Evolutionary conservation across 2,888 invertebrate species (phyloP).

Genomic region (Mechanitis messenoides): DNA sequence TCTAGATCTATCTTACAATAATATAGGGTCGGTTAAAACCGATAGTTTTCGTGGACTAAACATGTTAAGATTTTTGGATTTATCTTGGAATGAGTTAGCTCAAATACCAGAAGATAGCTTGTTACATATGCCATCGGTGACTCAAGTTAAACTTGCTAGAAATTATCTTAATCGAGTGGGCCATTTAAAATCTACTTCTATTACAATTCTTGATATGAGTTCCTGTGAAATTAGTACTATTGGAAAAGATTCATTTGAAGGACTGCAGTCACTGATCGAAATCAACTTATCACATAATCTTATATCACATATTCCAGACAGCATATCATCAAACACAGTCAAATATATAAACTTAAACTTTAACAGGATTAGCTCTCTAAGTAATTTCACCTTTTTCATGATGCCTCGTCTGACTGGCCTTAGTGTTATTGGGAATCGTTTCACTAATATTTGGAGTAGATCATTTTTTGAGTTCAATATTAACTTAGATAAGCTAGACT

Average conservation of each 20-base stretch:
- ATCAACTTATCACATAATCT: conserved; percentile 82
- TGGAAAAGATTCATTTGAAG: conserved; percentile 74
- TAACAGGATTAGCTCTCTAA: conserved; percentile 78
- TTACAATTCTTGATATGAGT: conserved; percentile 78
- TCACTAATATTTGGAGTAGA: conserved; percentile 78
- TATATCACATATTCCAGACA: conserved; percentile 77
- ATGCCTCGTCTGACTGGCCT: conserved; percentile 78
- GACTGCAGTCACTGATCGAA: conserved; percentile 75
- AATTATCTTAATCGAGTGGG: conserved; percentile 79
- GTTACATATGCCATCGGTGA: conserved; percentile 76
- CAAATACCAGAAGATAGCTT: conserved; percentile 77
- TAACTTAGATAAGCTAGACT: conserved; percentile 75
- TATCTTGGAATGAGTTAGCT: conserved; percentile 82
- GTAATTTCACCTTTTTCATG: conserved; percentile 78
- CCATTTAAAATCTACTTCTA: conserved; percentile 75
- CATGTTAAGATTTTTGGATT: conserved; percentile 77
- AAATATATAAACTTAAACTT: conserved; percentile 77
- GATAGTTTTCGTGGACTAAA: conserved; percentile 78
- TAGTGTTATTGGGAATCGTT: conserved; percentile 82
- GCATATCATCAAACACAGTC: conserved; percentile 78
- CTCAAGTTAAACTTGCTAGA: conserved; percentile 78
- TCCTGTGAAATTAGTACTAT: conserved; percentile 80
- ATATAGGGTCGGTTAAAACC: conserved; percentile 76
- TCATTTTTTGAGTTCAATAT: conserved; percentile 78
- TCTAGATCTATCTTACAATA: conserved; percentile 81